Conservation (phyloP, 1,140 invertebrate genomes). For the Melitaea cinxia region DNA sequence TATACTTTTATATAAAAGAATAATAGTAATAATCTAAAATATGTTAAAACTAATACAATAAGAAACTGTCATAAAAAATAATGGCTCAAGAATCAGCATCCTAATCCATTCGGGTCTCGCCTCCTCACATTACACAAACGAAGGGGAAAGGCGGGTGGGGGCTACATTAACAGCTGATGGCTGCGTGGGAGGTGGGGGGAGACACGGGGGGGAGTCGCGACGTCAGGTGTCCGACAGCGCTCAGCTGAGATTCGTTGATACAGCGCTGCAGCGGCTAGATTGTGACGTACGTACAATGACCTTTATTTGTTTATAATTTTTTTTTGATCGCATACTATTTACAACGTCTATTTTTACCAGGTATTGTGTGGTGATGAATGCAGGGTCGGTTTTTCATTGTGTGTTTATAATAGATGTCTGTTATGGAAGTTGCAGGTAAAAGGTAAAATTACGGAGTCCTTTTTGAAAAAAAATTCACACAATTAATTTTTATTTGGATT, state of each 20-base stretch:
- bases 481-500: too few relatives aligned
- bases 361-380: conserved; percentile 13
- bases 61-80: conserved; percentile 44
- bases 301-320: conserved; percentile 69
- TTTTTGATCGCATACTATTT: conserved; percentile 36
- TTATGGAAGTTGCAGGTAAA: not conserved
- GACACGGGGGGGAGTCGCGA: conserved; percentile 43
- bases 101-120: conserved; percentile 61
- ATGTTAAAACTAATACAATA: too few relatives aligned
- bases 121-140: conserved; percentile 79
- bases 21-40: too few relatives aligned
- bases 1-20: too few relatives aligned
- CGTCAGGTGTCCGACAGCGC: conserved; percentile 74
- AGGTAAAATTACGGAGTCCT: not conserved
- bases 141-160: conserved; percentile 75
- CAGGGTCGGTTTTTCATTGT: conserved; percentile 4
- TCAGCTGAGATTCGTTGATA: conserved; percentile 66
- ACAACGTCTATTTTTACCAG: conserved; percentile 17
- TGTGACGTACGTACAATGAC: conserved; percentile 53
- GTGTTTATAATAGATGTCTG: not conserved
- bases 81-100: conserved; percentile 49
- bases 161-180: conserved; percentile 78
- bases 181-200: conserved; percentile 30
- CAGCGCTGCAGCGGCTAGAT: conserved; percentile 62
- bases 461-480: too few relatives aligned